Percentiles rank a stretch among this genome's conserved stretches.
Conservation (phyloP, 2,797 vertebrate genomes). For the Astyanax mexicanus region DNA sequence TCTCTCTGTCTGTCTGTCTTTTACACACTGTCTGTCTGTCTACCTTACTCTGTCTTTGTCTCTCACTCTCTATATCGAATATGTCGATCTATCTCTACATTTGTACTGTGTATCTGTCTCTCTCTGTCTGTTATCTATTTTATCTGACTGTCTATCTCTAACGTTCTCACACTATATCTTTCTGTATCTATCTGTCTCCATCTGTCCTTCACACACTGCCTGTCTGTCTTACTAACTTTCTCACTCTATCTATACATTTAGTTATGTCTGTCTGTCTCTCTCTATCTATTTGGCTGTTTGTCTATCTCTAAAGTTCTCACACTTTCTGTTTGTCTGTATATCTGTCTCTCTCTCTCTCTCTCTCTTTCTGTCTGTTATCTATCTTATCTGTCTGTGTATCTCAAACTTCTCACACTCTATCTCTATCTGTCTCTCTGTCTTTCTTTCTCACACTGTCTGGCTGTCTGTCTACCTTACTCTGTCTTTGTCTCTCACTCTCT, state of each 20-base stretch:
- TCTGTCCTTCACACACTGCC: too few species aligned
- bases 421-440: neutral
- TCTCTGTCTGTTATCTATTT: too few species aligned
- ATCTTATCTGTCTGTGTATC: neutral
- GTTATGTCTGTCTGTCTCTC: too few species aligned
- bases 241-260: neutral
- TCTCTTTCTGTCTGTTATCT: constrained; percentile 40
- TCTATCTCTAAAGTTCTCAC: neutral
- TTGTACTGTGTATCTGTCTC: too few species aligned
- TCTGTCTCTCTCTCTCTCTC: neutral
- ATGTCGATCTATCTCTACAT: neutral
- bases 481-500: neutral
- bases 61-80: too few species aligned
- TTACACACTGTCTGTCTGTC: too few species aligned
- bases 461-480: too few species aligned
- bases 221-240: too few species aligned
- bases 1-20: neutral
- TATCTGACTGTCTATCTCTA: too few species aligned
- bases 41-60: too few species aligned
- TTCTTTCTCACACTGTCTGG: neutral
- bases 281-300: neutral
- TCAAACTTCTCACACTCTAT: neutral
- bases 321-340: neutral
- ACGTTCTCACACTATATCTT: too few species aligned
- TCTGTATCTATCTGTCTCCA: too few species aligned